Evolutionary conservation across 2,113 vertebrate species (phyloP), one percentile per base, ranked within the genome.

Genomic region (Oreotrochilus melanogaster): DNA sequence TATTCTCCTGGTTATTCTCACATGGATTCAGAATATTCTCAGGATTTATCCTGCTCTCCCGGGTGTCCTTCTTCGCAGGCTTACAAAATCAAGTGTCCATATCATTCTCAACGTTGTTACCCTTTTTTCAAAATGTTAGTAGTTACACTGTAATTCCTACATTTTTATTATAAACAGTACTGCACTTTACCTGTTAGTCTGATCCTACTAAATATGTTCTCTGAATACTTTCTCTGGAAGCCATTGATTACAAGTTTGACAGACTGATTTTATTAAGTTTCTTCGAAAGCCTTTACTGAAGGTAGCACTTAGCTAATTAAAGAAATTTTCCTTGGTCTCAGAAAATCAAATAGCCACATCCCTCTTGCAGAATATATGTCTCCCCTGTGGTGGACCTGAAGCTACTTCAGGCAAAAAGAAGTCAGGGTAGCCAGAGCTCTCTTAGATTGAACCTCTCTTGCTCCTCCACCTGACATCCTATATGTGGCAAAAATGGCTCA

Each of bases 271-370:
- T 65, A 21, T n/a, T 69, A 12, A 2, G 11, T 62, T 80, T 69
- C 31, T 73, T 31, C 58, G 45, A 66, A 80, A 83, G 50, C 2
- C 2, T 1, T 48, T 0, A 0, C n/a, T 60, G 35, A 75, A 69
- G 4, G 1, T 27, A 75, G 27, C 7, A 43, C 48, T 57, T 70
- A 21, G 4, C 12, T 74, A 33, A 58, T 48, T 7, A 48, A 7
- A 57, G 24, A 53, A 19, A 45, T 45, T 35, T 86, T 65, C 28
- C 7, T 0, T n/a, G 61, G 24, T 56, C 5, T 60, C 35, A 25
- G 39, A 83, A 92, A 83, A 67, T 5, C 37, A 56, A 27, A 45
- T 11, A 74, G 28, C 14, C 28, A 8, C 10, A 48, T 64, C 5
- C 7, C 9, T 54, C 47, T 65, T n/a, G 11, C 37, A 67, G 61